Evolutionary conservation across 2,888 invertebrate species (phyloP).

Genomic region (Ennomos quercinarius): DNA sequence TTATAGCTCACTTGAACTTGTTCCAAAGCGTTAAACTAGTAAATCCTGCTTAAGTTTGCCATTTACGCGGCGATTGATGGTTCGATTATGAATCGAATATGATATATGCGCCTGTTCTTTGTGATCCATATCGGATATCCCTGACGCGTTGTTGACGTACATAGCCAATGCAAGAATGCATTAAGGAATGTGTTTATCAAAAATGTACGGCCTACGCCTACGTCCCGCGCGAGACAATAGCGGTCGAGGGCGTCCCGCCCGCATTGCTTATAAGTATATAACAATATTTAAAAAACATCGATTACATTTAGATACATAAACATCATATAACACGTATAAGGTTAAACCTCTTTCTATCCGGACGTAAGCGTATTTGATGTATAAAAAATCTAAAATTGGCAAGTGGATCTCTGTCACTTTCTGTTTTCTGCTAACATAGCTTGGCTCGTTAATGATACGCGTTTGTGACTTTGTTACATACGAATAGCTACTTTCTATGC

Average conservation of each 20-base stretch:
- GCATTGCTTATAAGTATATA: conserved; percentile 42
- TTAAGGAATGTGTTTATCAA: conserved; percentile 58
- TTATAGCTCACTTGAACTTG: conserved; percentile 29
- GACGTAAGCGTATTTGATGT: too few species aligned
- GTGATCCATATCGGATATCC: conserved; percentile 49
- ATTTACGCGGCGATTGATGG: conserved; percentile 6
- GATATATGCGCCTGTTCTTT: conserved; percentile 33
- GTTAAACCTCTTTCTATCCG: too few species aligned
- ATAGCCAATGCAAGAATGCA: conserved; percentile 56
- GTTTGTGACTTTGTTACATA: conserved; percentile 7
- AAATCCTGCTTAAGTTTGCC: conserved; percentile 10
- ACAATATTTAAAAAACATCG: conserved; percentile 53
- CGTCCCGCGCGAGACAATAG: conserved; percentile 52
- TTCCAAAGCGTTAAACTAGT: conserved; percentile 8
- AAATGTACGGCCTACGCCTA: conserved; percentile 47
- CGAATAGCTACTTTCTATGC: conserved; percentile 4
- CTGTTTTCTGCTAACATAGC: neutral
- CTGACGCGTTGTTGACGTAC: conserved; percentile 48
- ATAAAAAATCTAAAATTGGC: too few species aligned
- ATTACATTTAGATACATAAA: conserved; percentile 5
- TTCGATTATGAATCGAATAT: conserved; percentile 16
- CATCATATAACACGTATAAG: too few species aligned
- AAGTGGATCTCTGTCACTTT: neutral
- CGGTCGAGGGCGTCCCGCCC: conserved; percentile 23
- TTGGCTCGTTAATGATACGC: conserved; percentile 18